Conservation (phyloP, 1,140 invertebrate species). For the Cotesia glomerata region DNA sequence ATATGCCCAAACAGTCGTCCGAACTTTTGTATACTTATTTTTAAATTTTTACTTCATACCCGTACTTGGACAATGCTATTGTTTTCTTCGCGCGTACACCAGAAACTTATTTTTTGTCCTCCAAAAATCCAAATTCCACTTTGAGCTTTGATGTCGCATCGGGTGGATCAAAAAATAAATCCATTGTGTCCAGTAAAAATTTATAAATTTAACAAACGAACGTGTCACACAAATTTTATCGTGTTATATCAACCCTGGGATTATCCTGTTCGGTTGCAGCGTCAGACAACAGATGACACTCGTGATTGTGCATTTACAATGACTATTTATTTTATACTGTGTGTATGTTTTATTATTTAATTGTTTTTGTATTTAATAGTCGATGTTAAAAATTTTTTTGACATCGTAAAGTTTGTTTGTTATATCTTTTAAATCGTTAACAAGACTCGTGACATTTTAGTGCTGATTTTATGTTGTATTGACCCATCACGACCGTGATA, state of each 20-base stretch:
- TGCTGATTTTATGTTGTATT: conserved; percentile 1
- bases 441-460: not conserved
- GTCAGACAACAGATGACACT: not conserved
- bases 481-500: conserved; percentile 9
- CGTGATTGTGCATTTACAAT: not conserved
- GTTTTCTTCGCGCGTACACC: conserved; percentile 53
- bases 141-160: too few relatives aligned
- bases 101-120: conserved; percentile 58
- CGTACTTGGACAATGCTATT: conserved; percentile 55
- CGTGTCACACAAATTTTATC: too few relatives aligned
- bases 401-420: not conserved
- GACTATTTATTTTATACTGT: not conserved
- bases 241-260: not conserved
- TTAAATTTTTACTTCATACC: conserved; percentile 13
- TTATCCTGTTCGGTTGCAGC: not conserved
- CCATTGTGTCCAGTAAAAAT: not conserved
- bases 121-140: too few relatives aligned
- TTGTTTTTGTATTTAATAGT: not conserved
- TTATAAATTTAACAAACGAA: not conserved
- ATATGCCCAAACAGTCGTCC: conserved; percentile 59
- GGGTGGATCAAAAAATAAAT: not conserved
- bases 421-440: not conserved
- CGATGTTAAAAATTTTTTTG: not conserved
- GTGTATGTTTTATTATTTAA: not conserved
- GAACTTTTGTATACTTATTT: not conserved